phyloP scores from a whole-genome alignment of 2,113 vertebrate species.

The Gallinago undulata region DNA sequence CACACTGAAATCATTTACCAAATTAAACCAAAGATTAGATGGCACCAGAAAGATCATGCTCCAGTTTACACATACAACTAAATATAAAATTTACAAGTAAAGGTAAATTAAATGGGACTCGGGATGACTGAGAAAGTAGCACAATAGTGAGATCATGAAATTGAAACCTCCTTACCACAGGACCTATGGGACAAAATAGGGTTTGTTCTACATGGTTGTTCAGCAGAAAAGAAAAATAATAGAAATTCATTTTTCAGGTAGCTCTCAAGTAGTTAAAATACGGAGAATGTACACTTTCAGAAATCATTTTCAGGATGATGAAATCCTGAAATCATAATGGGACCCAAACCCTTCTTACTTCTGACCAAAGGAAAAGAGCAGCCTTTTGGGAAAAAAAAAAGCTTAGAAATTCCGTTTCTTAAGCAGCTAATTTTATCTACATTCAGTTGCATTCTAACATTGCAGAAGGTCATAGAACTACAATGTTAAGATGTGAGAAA shows the following conservation, averaged over 20 bases:
- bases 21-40: background rate
- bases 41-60: background rate
- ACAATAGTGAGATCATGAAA: background rate
- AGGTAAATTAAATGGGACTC: background rate
- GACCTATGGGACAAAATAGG: background rate
- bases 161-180: background rate
- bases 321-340: background rate
- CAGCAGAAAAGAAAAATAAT: background rate
- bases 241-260: background rate
- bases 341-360: background rate
- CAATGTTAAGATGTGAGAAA: background rate
- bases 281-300: background rate
- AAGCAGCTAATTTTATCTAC: background rate
- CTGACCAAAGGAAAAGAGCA: background rate
- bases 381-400: background rate
- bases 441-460: background rate
- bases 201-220: background rate
- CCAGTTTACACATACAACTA: background rate
- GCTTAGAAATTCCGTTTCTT: background rate
- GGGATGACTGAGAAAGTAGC: background rate
- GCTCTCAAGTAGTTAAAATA: background rate
- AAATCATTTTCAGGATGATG: background rate
- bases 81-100: background rate
- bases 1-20: background rate
- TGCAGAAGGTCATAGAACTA: background rate